Percentiles rank a stretch among this genome's conserved stretches.
These are phyloP conservation scores for Apistogramma diplotaenia DNA, from an alignment of 2,113 vertebrate genomes.

Conservation along the genomic window DNA sequence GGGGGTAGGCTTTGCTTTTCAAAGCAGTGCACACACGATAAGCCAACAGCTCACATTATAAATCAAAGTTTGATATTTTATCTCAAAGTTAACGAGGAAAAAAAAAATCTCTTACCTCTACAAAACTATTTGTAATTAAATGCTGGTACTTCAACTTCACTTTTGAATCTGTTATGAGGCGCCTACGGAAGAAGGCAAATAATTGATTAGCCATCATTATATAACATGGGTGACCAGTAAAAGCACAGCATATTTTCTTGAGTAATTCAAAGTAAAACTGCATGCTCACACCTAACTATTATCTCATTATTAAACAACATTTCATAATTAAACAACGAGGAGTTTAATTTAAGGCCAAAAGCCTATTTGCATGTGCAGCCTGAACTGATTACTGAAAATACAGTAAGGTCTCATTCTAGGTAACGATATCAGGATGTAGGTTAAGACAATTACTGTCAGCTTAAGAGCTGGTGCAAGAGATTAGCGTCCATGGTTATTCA, in stretches of 20 bases:
- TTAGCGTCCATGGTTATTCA: slow-evolving; percentile 24
- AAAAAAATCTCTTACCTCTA: slow-evolving; percentile 88
- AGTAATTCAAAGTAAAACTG: neutral
- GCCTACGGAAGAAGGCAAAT: slow-evolving; percentile 78
- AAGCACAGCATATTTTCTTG: neutral
- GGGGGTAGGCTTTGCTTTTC: neutral
- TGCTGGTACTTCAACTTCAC: slow-evolving; percentile 99
- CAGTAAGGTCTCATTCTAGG: neutral
- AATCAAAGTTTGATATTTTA: neutral
- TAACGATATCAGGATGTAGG: slow-evolving; percentile 61
- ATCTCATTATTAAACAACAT: neutral
- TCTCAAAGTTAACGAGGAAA: neutral
- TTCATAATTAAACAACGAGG: neutral
- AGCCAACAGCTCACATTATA: neutral
- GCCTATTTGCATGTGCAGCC: neutral
- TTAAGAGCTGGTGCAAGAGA: slow-evolving; percentile 46
- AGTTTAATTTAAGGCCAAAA: neutral
- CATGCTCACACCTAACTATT: neutral
- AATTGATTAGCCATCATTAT: neutral
- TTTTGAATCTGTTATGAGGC: slow-evolving; percentile 99
- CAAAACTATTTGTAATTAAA: slow-evolving; percentile 99
- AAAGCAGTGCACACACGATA: neutral
- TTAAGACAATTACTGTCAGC: slow-evolving; percentile 68
- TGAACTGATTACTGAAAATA: slow-evolving; percentile 6
- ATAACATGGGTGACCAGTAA: neutral